A percentile compares a stretch with the other conserved stretches of the same genome.
Evolutionary conservation across 2,113 vertebrate species (phyloP).

Genomic region (Erythrocercus mccallii): DNA sequence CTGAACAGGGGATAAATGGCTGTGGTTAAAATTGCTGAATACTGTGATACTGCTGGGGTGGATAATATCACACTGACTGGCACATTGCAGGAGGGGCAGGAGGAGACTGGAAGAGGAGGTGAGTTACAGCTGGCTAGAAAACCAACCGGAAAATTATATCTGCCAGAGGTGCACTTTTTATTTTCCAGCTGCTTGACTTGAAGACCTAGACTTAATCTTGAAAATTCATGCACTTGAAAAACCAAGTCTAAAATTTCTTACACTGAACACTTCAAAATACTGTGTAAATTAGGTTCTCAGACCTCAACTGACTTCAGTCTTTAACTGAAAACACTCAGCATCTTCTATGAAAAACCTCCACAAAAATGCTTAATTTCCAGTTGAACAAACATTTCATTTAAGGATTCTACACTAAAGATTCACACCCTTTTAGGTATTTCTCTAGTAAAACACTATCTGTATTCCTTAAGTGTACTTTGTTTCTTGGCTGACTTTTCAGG

Average conservation of each 20-base stretch:
- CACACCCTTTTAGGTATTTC: not conserved
- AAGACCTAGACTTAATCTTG: not conserved
- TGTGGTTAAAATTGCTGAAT: not conserved
- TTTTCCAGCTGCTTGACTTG: not conserved
- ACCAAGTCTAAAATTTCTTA: not conserved
- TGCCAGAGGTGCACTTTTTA: not conserved
- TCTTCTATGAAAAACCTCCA: not conserved
- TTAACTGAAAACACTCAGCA: not conserved
- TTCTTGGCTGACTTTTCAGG: not conserved
- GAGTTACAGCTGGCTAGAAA: not conserved
- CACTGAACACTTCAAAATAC: not conserved
- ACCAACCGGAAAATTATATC: not conserved
- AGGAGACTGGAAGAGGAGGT: not conserved
- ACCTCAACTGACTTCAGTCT: not conserved
- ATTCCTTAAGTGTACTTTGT: not conserved
- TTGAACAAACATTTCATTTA: not conserved
- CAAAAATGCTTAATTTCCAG: not conserved
- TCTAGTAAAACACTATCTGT: not conserved
- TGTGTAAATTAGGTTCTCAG: not conserved
- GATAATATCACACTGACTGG: not conserved
- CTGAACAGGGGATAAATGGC: fast-evolving
- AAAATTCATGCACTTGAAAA: not conserved
- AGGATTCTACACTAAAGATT: not conserved
- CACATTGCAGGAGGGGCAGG: not conserved
- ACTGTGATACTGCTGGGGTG: not conserved